These are phyloP conservation scores for Chionis minor DNA, from an alignment of 2,113 vertebrate genomes.

Conservation along the genomic window DNA sequence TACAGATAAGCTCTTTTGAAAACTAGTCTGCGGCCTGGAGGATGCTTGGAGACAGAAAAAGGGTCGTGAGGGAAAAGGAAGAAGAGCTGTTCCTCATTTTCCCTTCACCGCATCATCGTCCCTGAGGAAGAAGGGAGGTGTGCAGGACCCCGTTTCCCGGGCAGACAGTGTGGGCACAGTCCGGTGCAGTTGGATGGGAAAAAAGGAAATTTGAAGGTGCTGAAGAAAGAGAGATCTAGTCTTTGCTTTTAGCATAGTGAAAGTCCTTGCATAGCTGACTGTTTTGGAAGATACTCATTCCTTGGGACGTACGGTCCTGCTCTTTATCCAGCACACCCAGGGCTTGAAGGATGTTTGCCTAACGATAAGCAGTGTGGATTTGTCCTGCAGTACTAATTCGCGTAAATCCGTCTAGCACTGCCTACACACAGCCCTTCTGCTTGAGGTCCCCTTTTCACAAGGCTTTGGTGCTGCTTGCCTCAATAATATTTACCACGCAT, in stretches of 20 bases:
- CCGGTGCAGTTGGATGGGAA: background rate
- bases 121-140: background rate
- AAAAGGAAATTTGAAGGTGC: background rate
- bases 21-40: background rate
- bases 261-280: background rate
- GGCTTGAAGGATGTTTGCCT: background rate
- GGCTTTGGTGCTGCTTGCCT: background rate
- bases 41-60: background rate
- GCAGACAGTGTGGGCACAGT: no score
- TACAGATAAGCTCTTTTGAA: background rate
- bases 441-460: background rate
- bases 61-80: background rate
- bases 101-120: background rate
- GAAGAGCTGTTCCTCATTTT: background rate
- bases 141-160: background rate
- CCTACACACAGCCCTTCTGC: background rate
- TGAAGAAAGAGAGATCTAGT: background rate
- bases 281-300: background rate
- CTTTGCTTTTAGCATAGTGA: background rate
- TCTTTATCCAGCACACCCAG: background rate
- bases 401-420: background rate
- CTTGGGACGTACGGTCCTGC: background rate
- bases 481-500: rapidly evolving
- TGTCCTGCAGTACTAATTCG: background rate
- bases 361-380: background rate